Evolutionary conservation across 2,888 invertebrate genomes (phyloP).

Genomic region (Mellilla xanthometata): DNA sequence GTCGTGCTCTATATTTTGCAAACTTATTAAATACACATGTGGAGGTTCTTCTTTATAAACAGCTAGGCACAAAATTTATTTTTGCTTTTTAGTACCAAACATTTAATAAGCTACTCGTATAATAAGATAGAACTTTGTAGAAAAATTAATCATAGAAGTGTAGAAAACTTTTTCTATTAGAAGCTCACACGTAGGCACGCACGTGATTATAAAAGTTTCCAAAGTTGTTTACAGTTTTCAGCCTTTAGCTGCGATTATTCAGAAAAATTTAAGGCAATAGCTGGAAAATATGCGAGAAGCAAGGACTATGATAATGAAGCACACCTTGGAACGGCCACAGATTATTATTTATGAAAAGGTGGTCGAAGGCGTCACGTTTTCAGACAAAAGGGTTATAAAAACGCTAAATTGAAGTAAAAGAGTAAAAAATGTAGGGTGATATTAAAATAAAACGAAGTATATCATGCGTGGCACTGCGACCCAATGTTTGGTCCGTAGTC

Average conservation of each 20-base stretch:
- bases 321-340: constrained; percentile 37
- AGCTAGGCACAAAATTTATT: no score
- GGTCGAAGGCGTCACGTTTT: constrained; percentile 61
- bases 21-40: no score
- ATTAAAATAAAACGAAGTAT: constrained; percentile 67
- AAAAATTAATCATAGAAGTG: constrained; percentile 26
- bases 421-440: constrained; percentile 69
- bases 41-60: no score
- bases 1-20: no score
- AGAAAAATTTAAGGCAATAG: no score
- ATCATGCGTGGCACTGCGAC: constrained; percentile 41
- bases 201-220: constrained; percentile 51
- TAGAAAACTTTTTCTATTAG: constrained; percentile 53
- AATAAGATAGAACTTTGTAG: neutral
- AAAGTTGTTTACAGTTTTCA: constrained; percentile 40
- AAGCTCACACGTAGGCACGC: constrained; percentile 38
- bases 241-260: constrained; percentile 20
- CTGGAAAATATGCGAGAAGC: constrained; percentile 23
- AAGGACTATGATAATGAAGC: constrained; percentile 48
- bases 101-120: no score
- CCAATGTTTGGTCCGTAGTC: constrained; percentile 65
- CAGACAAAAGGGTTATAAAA: constrained; percentile 53
- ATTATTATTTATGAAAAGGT: constrained; percentile 49
- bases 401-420: constrained; percentile 55
- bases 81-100: no score